Evolutionary conservation across 2,888 invertebrate genomes (phyloP), one percentile per base, ranked within the genome.

Genomic region (Cephus runcator): DNA sequence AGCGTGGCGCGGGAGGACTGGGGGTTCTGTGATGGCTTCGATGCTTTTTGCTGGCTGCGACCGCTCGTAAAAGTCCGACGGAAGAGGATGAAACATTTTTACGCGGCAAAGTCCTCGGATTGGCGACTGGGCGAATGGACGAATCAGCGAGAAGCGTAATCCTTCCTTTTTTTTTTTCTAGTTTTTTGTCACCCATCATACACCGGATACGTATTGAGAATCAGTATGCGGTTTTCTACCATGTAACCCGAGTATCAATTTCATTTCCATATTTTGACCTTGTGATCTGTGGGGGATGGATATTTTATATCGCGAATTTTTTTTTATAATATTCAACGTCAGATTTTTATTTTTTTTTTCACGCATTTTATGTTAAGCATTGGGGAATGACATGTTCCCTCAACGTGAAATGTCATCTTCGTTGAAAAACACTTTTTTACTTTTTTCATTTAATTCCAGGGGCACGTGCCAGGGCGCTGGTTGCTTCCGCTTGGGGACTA

Each of bases 401-500:
- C 56, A 56, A 56, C 2, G 23, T 56, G 56, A 56, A 56, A 56
- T 56, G 2, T 56, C 23, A 23, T 56, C 2, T 56, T 56, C 56
- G 15, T 6, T 6, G 23, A 56, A 23, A 56, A 56, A 9, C 56
- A 56, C 9, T 6, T 23, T 56, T 56, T 40, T 40, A 56, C n/a
- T 11, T 23, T 71, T 71, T 71, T 71, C 11, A 11, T 80, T 78
- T 85, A 83, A 78, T 93, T 93, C 69, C 93, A 97, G 97, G 97
- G 97, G 95, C 96, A 90, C 94, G 97, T 84, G 97, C 97, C 0
- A 94, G 96, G 83, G 94, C 94, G 75, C 93, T 98, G 77, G 95
- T 98, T 11, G 94, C 95, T 9, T 93, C 95, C 9, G 97, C 98
- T 0, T 98, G 98, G 98, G 89, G 95, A 11, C 93, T 97, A 80